Conservation (phyloP, 2,113 vertebrate species). For the Apteryx owenii region DNA sequence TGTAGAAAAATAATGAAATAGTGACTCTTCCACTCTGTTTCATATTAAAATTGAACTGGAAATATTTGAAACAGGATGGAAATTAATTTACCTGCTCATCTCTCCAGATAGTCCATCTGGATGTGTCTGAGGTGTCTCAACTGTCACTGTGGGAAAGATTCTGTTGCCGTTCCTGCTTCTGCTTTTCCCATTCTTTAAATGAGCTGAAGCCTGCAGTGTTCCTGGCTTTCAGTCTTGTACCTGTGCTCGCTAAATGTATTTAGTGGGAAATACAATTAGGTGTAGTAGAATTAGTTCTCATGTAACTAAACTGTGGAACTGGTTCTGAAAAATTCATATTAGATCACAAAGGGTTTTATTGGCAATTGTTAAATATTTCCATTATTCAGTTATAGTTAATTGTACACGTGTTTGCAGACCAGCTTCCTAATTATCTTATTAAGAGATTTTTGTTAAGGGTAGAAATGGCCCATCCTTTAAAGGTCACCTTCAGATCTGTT, state of each 20-base stretch:
- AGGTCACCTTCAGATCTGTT: not conserved
- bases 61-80: not conserved
- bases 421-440: not conserved
- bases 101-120: not conserved
- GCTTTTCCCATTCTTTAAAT: not conserved
- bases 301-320: constrained; percentile 17
- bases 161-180: not conserved
- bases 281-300: not conserved
- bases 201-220: not conserved
- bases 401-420: not conserved
- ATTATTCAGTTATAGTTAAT: constrained; percentile 23
- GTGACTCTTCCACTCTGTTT: not conserved
- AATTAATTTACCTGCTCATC: not conserved
- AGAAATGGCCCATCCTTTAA: not conserved
- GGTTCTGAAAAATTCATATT: not conserved
- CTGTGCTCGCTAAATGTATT: not conserved
- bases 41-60: not conserved
- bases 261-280: not conserved
- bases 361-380: constrained; percentile 10
- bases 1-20: not conserved
- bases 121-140: not conserved
- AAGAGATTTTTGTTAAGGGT: not conserved
- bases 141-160: not conserved
- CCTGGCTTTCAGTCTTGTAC: not conserved
- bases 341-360: not conserved